Conservation (phyloP, 2,888 invertebrate species). For the Stramonita haemastoma region DNA sequence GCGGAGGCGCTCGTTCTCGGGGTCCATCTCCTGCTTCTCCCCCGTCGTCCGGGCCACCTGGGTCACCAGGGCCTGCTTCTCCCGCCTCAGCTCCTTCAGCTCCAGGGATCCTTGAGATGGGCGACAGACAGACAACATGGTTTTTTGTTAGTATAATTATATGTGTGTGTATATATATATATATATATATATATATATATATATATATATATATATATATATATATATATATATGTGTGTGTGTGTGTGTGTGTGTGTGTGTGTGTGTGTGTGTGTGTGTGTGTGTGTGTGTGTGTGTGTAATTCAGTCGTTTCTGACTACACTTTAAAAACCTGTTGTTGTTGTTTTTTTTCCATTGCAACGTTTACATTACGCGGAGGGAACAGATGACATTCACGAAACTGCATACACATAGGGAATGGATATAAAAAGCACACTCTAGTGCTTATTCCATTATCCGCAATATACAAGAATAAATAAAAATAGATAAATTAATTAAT, state of each 20-base stretch:
- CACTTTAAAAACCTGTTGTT: no score
- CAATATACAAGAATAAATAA: no score
- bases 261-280: neutral
- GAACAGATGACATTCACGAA: no score
- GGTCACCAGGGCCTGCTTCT: constrained; percentile 39
- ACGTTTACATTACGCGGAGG: no score
- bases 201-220: neutral
- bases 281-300: neutral
- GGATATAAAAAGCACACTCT: no score
- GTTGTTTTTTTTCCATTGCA: neutral
- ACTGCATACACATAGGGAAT: no score
- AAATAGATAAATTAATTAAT: no score
- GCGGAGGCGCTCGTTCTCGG: constrained; percentile 51
- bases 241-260: neutral
- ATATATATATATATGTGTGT: neutral
- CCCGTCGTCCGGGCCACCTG: constrained; percentile 42
- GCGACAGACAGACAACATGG: neutral
- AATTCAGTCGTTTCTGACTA: neutral
- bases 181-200: neutral
- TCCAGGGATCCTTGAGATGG: constrained; percentile 22
- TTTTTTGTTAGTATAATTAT: neutral
- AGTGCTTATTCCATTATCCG: no score
- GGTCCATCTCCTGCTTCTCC: constrained; percentile 48
- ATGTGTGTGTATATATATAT: neutral
- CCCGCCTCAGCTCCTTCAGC: constrained; percentile 36